Percentiles rank a stretch among this genome's conserved stretches.
phyloP scores from a whole-genome alignment of 53 echinoderm and acorn worm species.

The Mesocentrotus franciscanus region DNA sequence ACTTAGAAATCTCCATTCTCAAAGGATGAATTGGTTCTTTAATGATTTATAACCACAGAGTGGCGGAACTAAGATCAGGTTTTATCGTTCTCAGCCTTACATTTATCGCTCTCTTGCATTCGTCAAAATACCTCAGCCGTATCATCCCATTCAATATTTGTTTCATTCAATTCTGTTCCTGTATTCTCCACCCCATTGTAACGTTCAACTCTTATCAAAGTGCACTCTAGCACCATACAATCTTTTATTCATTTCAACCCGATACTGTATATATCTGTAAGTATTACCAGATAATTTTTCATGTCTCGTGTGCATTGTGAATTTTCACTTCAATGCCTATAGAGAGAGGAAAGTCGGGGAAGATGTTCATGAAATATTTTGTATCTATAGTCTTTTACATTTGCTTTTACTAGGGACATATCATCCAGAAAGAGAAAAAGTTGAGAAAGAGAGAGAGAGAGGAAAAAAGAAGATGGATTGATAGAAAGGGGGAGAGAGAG shows the following conservation, averaged over 20 bases:
- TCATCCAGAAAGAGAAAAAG: not conserved
- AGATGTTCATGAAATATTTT: not conserved
- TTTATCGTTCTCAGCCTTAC: slow-evolving; percentile 13
- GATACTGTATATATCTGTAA: slow-evolving; percentile 18
- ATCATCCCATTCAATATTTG: slow-evolving; percentile 51
- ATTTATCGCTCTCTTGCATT: slow-evolving; percentile 46
- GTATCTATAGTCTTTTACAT: not conserved
- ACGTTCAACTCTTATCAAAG: slow-evolving; percentile 41
- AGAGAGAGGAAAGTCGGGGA: not conserved
- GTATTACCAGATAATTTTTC: not conserved
- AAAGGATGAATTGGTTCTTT: not conserved
- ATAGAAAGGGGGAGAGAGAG: not conserved
- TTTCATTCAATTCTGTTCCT: slow-evolving; percentile 39
- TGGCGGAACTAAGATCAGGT: slow-evolving; percentile 39
- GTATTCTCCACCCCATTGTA: slow-evolving; percentile 9
- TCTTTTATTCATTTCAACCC: not conserved
- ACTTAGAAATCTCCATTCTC: not conserved
- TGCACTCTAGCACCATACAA: slow-evolving; percentile 43
- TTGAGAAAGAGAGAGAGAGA: not conserved
- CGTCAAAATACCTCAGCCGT: slow-evolving; percentile 48
- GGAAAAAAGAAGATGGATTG: not conserved
- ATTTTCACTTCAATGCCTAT: not conserved
- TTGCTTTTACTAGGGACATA: not conserved
- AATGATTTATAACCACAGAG: not conserved
- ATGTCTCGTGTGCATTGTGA: slow-evolving; percentile 3